These are phyloP conservation scores for Candidula unifasciata DNA, from an alignment of 2,888 invertebrate genomes.

Conservation along the genomic window DNA sequence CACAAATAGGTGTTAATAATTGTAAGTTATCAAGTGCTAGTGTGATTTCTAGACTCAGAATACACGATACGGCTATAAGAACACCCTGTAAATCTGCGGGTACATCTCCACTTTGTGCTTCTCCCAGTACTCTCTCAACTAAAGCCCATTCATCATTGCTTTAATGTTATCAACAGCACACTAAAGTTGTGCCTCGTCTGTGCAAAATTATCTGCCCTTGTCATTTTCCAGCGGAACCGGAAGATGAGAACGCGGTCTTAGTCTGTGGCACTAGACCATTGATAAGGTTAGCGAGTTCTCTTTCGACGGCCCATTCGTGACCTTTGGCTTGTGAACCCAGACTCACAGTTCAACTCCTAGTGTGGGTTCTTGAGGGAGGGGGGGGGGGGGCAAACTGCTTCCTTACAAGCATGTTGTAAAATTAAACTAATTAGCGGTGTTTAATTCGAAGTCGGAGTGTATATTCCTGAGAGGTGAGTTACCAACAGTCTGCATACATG, in stretches of 20 bases:
- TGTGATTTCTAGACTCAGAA: neutral
- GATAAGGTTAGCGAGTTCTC: neutral
- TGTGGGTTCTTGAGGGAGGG: no score
- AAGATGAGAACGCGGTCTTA: neutral
- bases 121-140: neutral
- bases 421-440: no score
- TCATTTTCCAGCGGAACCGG: constrained; percentile 17
- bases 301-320: no score
- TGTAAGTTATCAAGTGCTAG: neutral
- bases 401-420: no score
- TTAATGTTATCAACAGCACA: constrained; percentile 14
- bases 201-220: constrained; percentile 16
- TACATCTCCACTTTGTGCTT: neutral
- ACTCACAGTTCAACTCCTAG: no score
- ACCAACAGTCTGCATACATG: no score
- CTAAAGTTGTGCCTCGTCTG: neutral
- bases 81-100: neutral
- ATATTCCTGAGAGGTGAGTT: no score
- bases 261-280: neutral
- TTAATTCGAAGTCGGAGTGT: no score
- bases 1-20: neutral
- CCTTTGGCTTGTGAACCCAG: no score
- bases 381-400: no score
- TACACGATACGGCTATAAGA: neutral
- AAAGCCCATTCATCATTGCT: constrained; percentile 6